phyloP scores from a whole-genome alignment of 1,140 invertebrate genomes.

The Heliconius melpomene region DNA sequence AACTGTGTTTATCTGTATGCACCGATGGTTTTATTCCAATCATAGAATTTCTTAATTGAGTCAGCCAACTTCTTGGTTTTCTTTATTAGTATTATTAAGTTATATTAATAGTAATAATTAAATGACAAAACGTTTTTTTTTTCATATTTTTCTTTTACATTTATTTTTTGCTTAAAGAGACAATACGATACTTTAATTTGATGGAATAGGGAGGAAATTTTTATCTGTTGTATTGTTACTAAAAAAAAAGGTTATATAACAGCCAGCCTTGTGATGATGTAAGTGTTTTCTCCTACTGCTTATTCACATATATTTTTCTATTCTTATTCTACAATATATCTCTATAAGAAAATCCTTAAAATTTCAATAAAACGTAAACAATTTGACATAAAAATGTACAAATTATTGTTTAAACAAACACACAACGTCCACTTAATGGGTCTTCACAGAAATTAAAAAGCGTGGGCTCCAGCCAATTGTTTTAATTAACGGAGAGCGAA shows the following conservation, averaged over 20 bases:
- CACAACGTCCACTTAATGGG: background rate
- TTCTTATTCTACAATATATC: too few relatives aligned
- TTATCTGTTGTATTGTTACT: too few relatives aligned
- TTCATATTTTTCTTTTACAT: too few relatives aligned
- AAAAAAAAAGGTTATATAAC: too few relatives aligned
- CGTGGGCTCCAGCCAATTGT: constrained; percentile 20
- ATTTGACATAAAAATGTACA: background rate
- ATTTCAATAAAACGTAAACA: background rate
- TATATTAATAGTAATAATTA: background rate
- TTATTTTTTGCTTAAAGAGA: too few relatives aligned
- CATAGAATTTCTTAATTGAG: constrained; percentile 10
- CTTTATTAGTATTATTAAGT: background rate
- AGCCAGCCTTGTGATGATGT: too few relatives aligned
- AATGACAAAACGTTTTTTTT: too few relatives aligned
- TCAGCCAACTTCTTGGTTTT: background rate
- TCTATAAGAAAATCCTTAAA: too few relatives aligned
- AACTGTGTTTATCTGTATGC: constrained; percentile 35
- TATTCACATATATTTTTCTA: too few relatives aligned
- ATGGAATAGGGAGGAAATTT: too few relatives aligned
- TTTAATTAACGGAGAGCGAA: constrained; percentile 34
- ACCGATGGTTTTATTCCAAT: constrained; percentile 27
- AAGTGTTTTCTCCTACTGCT: too few relatives aligned
- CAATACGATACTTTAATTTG: too few relatives aligned
- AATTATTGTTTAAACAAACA: background rate
- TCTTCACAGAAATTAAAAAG: constrained; percentile 18